These are phyloP conservation scores for Actinostola sp. DNA, from an alignment of 92 coral and sea anemone genomes.

Conservation along the genomic window DNA sequence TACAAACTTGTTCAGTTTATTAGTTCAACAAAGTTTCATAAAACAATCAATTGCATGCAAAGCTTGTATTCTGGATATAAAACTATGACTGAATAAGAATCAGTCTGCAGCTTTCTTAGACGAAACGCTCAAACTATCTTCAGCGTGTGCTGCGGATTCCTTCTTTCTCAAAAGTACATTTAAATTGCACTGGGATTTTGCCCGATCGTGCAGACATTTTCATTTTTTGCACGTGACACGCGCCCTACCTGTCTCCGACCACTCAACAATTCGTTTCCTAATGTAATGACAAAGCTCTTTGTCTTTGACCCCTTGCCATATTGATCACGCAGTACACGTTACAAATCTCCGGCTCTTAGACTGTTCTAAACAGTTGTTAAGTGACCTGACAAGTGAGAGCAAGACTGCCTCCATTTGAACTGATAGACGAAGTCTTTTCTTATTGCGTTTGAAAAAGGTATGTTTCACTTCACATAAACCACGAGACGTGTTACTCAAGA, in stretches of 20 bases:
- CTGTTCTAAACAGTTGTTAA: slow-evolving; percentile 25
- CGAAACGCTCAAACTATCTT: too few relatives aligned
- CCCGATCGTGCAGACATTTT: slow-evolving; percentile 21
- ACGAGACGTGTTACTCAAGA: too few relatives aligned
- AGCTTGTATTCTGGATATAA: not conserved
- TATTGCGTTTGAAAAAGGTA: slow-evolving; percentile 16
- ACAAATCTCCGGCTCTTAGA: slow-evolving; percentile 17
- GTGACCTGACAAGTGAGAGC: slow-evolving; percentile 13
- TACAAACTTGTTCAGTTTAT: not conserved
- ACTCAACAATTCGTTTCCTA: slow-evolving; percentile 22
- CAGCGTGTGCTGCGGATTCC: too few relatives aligned
- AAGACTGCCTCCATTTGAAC: not conserved
- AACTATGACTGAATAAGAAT: too few relatives aligned
- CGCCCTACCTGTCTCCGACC: slow-evolving; percentile 9
- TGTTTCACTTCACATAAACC: not conserved
- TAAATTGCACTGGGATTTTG: too few relatives aligned
- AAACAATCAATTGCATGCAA: not conserved
- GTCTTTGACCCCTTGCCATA: slow-evolving; percentile 36
- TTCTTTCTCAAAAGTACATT: too few relatives aligned
- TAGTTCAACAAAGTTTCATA: not conserved
- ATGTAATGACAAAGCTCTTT: slow-evolving; percentile 48
- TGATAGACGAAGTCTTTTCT: not conserved
- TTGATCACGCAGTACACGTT: slow-evolving; percentile 31
- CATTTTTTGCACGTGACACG: slow-evolving; percentile 14
- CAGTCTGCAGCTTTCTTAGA: too few relatives aligned